Percentiles rank a stretch among this genome's conserved stretches.
phyloP scores from a whole-genome alignment of 2,888 invertebrate species.

The Netelia inedita region DNA sequence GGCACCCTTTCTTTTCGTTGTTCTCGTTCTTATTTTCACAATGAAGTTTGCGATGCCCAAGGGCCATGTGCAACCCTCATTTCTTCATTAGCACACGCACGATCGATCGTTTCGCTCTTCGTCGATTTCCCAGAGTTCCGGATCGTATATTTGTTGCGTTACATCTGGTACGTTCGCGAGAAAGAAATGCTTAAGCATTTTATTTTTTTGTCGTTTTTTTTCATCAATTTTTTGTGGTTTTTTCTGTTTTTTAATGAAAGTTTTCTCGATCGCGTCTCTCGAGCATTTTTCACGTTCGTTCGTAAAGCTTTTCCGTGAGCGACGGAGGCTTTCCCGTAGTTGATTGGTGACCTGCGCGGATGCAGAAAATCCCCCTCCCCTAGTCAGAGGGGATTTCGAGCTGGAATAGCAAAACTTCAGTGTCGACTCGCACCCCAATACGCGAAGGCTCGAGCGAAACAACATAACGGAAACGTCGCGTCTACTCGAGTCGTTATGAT shows the following conservation, averaged over 20 bases:
- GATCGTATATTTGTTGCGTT: no score
- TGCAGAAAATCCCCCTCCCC: conserved; percentile 45
- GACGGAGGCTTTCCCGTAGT: conserved; percentile 16
- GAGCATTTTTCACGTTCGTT: not conserved
- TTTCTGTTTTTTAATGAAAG: not conserved
- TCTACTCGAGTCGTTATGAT: no score
- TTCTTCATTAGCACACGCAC: no score
- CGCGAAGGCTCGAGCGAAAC: conserved; percentile 65
- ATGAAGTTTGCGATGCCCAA: no score
- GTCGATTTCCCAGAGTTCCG: no score
- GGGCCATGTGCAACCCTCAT: no score
- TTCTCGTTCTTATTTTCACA: no score
- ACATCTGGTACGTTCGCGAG: no score
- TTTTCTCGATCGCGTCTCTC: not conserved
- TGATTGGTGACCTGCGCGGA: conserved; percentile 68
- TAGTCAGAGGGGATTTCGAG: conserved; percentile 53
- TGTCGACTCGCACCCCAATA: conserved; percentile 71
- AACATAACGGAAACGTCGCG: not conserved
- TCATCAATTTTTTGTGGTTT: not conserved
- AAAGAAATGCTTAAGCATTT: not conserved
- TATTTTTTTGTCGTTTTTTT: not conserved
- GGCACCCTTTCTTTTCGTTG: no score
- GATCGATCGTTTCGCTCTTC: no score
- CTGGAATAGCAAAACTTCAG: conserved; percentile 69
- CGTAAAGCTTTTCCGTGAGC: conserved; percentile 16